Conservation (phyloP, 2,888 invertebrate genomes). For the Ennomos erosarius region DNA sequence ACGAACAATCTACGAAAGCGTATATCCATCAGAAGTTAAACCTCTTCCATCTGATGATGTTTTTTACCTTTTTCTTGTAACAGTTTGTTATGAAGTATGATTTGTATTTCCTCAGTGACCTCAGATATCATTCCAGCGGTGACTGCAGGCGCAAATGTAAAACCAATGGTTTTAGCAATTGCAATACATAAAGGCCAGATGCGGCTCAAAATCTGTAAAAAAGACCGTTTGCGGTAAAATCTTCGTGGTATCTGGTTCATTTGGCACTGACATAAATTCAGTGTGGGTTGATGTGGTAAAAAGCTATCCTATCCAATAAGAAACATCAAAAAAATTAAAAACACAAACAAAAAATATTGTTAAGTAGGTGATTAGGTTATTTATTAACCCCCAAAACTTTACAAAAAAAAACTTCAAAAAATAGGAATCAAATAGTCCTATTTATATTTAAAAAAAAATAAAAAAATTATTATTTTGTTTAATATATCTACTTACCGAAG, state of each 20-base stretch:
- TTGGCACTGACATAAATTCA: not conserved
- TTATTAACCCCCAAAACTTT: no score
- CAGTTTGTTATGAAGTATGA: slow-evolving; percentile 10
- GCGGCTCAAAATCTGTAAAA: not conserved
- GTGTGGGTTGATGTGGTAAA: not conserved
- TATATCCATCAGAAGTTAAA: no score
- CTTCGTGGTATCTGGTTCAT: no score
- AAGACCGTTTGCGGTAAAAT: not conserved
- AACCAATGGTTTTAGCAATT: not conserved
- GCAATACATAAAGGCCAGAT: not conserved
- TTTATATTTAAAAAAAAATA: no score
- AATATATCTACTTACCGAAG: not conserved
- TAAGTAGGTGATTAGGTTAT: no score
- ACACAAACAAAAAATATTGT: no score
- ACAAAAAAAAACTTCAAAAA: no score
- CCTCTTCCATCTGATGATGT: no score
- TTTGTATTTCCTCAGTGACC: slow-evolving; percentile 2
- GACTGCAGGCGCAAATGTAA: slow-evolving; percentile 6
- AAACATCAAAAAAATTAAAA: no score
- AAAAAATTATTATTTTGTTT: no score
- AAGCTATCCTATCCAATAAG: not conserved
- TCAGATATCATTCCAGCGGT: slow-evolving; percentile 1
- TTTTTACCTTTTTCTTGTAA: not conserved
- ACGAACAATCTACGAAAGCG: no score
- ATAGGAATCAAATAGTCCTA: not conserved